Evolutionary conservation across 2,888 invertebrate genomes (phyloP), one percentile per base, ranked within the genome.

Genomic region (Drosophila borealis): DNA sequence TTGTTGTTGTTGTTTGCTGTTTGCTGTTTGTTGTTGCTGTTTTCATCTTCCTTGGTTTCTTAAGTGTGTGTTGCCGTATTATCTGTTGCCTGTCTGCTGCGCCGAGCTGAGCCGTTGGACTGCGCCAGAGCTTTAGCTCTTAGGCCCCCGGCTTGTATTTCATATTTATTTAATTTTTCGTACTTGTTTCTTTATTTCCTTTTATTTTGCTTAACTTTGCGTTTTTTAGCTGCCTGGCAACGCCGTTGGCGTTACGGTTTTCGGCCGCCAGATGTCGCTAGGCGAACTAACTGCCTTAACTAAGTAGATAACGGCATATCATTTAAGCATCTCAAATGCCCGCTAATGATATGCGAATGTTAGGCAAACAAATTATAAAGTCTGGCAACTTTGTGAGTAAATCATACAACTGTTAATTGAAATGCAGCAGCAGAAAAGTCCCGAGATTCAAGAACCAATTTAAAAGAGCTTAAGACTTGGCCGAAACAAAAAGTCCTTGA

Each of bases 131-230:
- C 21, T 10, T 48, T 14, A 36, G 64, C 42, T 44, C 33, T 25
- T 48, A 29, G 64, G 46, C 65, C 39, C 39, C 33, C 41, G 49
- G 73, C 79, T 41, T 70, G 44, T 60, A 62, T 64, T 77, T 83
- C 85, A 87, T 84, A 81, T 87, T 84, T 83, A 83, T 83, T 81
- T 87, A 81, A 87, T 87, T 85, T 77, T 70, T 77, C 67, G 53
- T 77, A 74, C 78, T 78, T 86, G 70, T 53, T 59, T n/a, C 34
- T 41, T 11, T 44, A 2, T 13, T 70, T 17, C 17, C 57, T 70
- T 66, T 64, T 13, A 78, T 80, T 74, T 75, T 70, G 86, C 68
- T 78, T 78, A 75, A 86, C 64, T 82, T 82, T 70, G 65, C 71
- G 62, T 64, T 55, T 68, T 17, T 69, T 17, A 21, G 50, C 69